phyloP scores from a whole-genome alignment of 2,113 vertebrate genomes.

The Hydropotes inermis region DNA sequence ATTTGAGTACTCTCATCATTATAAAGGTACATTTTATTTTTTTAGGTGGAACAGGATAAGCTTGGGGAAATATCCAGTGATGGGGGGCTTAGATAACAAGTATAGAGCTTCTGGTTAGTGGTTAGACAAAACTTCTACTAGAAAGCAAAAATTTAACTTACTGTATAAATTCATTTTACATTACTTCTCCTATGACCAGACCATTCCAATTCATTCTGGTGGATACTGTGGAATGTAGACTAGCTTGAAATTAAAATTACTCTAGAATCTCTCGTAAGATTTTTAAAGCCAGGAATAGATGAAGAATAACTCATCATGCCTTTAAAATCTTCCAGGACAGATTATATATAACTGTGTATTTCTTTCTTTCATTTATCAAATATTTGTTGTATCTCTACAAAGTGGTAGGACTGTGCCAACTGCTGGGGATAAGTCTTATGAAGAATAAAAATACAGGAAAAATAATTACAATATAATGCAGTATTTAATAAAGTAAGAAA shows the following conservation, averaged over 20 bases:
- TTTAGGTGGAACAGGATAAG: background rate
- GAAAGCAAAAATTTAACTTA: background rate
- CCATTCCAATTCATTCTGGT: background rate
- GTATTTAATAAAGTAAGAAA: background rate
- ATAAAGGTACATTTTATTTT: background rate
- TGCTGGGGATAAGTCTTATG: background rate
- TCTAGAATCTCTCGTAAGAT: background rate
- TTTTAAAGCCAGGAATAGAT: background rate
- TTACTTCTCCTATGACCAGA: background rate
- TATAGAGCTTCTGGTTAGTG: background rate
- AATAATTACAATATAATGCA: background rate
- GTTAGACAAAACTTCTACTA: background rate
- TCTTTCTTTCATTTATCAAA: background rate
- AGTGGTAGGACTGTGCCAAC: background rate
- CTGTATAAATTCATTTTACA: background rate
- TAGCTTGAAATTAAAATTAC: conserved; percentile 3
- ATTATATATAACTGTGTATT: background rate
- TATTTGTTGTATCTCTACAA: background rate
- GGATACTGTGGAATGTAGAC: background rate
- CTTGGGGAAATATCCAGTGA: background rate
- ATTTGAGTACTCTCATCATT: background rate
- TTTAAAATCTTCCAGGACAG: background rate
- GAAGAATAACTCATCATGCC: background rate
- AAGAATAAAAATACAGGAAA: background rate
- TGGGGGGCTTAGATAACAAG: background rate